Percentiles rank a stretch among this genome's conserved stretches.
Evolutionary conservation across 2,888 invertebrate species (phyloP).

Genomic region (Tachina lurida): DNA sequence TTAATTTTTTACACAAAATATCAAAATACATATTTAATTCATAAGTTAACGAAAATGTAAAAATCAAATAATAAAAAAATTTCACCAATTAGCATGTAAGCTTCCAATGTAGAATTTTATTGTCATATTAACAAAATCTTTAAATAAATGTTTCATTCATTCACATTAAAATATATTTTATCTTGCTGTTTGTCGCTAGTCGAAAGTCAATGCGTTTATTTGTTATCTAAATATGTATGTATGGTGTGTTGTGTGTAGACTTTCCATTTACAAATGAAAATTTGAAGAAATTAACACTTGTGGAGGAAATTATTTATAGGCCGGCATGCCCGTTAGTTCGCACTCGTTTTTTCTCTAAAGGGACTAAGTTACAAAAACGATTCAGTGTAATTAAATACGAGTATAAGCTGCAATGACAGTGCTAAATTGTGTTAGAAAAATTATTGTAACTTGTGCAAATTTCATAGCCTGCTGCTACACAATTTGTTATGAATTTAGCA

Average conservation of each 20-base stretch:
- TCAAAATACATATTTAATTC: background rate
- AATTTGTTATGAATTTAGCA: no score
- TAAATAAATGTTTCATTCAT: background rate
- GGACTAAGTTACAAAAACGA: no score
- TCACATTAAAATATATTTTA: background rate
- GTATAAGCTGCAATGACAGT: no score
- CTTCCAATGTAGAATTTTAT: background rate
- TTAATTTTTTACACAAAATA: no score
- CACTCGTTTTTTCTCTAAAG: no score
- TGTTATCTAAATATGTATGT: no score
- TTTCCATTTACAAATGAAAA: constrained; percentile 51
- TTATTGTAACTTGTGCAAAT: no score
- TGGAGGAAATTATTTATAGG: background rate
- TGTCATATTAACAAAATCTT: background rate
- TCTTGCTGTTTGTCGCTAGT: background rate
- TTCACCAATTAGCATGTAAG: background rate
- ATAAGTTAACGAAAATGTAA: background rate
- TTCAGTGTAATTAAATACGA: no score
- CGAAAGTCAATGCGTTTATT: background rate
- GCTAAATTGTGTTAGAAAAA: no score
- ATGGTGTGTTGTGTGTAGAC: constrained; percentile 22
- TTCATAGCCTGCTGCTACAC: no score
- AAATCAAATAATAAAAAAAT: background rate
- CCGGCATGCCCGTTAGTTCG: background rate
- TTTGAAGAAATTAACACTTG: constrained; percentile 64